Evolutionary conservation across 2,888 invertebrate species (phyloP).

Genomic region (Caenorhabditis sulstoni): DNA sequence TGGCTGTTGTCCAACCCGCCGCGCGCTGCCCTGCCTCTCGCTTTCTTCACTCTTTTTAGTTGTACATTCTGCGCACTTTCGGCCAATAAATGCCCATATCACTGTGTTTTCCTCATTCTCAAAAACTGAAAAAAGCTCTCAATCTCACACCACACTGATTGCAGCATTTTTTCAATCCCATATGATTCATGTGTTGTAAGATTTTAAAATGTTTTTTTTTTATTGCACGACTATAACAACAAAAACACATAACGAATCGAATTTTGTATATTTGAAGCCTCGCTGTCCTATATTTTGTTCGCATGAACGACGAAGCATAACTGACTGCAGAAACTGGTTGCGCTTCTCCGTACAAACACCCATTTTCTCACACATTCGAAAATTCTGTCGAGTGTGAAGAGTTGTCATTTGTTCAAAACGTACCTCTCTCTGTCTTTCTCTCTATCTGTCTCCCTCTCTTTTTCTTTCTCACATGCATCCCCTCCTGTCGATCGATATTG

Average conservation of each 20-base stretch:
- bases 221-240: not conserved
- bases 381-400: slow-evolving; percentile 45
- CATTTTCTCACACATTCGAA: slow-evolving; percentile 43
- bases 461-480: not conserved
- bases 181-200: not conserved
- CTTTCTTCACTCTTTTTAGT: slow-evolving; percentile 55
- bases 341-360: slow-evolving; percentile 35
- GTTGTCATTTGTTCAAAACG: slow-evolving; percentile 11
- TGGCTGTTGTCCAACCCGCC: slow-evolving; percentile 52
- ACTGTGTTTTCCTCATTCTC: slow-evolving; percentile 24
- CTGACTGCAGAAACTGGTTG: slow-evolving; percentile 36
- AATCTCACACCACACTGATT: not conserved
- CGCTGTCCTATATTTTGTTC: not conserved
- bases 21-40: slow-evolving; percentile 51
- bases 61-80: slow-evolving; percentile 54
- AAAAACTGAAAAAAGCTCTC: not conserved
- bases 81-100: slow-evolving; percentile 55
- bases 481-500: slow-evolving; percentile 30
- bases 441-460: too few species aligned
- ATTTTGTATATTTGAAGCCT: not conserved
- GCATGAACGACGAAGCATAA: slow-evolving; percentile 12
- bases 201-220: not conserved
- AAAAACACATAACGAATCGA: not conserved
- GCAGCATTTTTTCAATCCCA: not conserved
- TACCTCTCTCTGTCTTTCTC: slow-evolving; percentile 9